Percentiles rank a stretch among this genome's conserved stretches.
Evolutionary conservation across 64 coral and sea anemone species (phyloP).

Genomic region (Dendrophyllia cribrosa): DNA sequence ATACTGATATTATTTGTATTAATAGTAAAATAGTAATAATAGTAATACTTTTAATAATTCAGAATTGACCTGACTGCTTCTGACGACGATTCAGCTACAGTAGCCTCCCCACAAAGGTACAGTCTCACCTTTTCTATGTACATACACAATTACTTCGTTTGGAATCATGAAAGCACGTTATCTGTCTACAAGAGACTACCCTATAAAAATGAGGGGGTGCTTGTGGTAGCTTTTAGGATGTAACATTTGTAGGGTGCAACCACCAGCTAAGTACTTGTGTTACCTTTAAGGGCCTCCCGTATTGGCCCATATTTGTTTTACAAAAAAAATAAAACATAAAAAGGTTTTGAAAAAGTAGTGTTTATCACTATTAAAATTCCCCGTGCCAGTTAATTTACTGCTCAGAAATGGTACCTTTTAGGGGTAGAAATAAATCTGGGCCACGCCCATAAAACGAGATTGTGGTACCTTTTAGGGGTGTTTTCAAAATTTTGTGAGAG

Average conservation of each 20-base stretch:
- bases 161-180: constrained; percentile 6
- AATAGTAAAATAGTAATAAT: constrained; percentile 37
- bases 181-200: constrained; percentile 21
- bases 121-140: constrained; percentile 48
- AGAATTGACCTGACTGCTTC: constrained; percentile 44
- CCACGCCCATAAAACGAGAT: no score
- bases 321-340: constrained; percentile 33
- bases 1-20: constrained; percentile 35
- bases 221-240: constrained; percentile 22
- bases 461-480: no score
- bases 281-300: background rate
- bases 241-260: constrained; percentile 10
- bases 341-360: no score
- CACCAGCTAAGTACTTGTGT: no score
- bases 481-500: no score
- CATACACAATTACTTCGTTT: no score
- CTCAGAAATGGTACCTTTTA: no score
- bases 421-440: no score
- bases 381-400: no score
- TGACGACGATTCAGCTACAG: constrained; percentile 31
- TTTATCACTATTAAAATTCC: no score
- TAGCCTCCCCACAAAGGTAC: constrained; percentile 38
- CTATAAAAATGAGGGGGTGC: no score
- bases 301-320: no score
- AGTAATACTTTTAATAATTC: constrained; percentile 47